Conservation (phyloP, 2,888 invertebrate species). For the Ornithoptera priamus region DNA sequence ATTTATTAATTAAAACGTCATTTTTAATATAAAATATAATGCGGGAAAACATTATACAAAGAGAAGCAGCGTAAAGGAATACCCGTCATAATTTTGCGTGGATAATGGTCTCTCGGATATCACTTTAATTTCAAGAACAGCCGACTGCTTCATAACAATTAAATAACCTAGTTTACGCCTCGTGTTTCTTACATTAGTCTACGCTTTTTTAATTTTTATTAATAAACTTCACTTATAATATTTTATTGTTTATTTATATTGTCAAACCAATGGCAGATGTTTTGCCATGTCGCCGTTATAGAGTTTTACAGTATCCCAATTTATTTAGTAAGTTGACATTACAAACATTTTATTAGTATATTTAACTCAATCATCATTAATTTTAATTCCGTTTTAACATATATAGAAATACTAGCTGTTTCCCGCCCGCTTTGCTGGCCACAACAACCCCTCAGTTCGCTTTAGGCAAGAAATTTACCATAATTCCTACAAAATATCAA, state of each 20-base stretch:
- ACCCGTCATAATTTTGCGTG: slow-evolving; percentile 54
- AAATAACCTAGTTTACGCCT: slow-evolving; percentile 66
- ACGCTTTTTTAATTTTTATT: background rate
- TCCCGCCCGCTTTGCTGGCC: no score
- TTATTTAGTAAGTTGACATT: no score
- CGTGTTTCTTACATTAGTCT: slow-evolving; percentile 37
- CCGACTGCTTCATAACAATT: slow-evolving; percentile 66
- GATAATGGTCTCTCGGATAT: slow-evolving; percentile 60
- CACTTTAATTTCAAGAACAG: slow-evolving; percentile 70
- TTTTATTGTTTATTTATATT: background rate
- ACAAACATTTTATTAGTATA: no score
- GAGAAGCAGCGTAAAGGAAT: slow-evolving; percentile 45
- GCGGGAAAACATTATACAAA: slow-evolving; percentile 1
- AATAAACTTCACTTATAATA: background rate
- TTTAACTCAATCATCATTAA: no score
- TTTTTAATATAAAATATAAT: background rate
- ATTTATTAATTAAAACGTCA: background rate
- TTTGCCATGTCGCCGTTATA: background rate
- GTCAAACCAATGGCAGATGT: background rate
- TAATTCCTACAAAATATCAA: no score
- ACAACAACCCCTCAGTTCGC: no score
- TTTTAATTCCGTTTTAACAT: no score
- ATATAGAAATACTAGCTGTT: no score
- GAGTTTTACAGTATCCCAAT: no score
- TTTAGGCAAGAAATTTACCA: no score